Evolutionary conservation across 2,797 vertebrate genomes (phyloP).

Genomic region (Chelonia mydas): DNA sequence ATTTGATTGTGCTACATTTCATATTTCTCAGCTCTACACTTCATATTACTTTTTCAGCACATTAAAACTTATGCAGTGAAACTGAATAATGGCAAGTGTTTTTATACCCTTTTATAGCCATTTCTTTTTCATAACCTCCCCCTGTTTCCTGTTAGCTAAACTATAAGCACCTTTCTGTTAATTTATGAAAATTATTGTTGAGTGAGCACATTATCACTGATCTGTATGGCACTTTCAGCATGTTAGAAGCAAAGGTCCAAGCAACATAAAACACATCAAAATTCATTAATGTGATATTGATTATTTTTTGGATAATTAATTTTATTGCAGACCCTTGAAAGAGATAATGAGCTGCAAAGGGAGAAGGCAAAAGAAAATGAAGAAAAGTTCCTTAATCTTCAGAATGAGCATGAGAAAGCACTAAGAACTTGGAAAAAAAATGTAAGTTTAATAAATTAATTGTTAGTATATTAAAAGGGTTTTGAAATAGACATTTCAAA

Average conservation of each 20-base stretch:
- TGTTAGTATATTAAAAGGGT: conserved; percentile 63
- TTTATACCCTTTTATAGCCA: conserved; percentile 92
- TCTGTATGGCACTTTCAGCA: conserved; percentile 91
- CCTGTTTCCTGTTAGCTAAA: conserved; percentile 85
- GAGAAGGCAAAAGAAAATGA: conserved; percentile 90
- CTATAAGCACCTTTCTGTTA: conserved; percentile 93
- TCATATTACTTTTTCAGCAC: conserved; percentile 87
- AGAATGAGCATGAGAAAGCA: conserved; percentile 84
- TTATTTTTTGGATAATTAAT: conserved; percentile 98
- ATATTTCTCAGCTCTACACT: conserved; percentile 78
- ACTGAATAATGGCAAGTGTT: conserved; percentile 94
- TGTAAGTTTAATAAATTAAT: conserved; percentile 84
- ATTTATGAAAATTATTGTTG: conserved; percentile 99
- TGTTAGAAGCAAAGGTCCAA: conserved; percentile 92
- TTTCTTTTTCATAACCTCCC: conserved; percentile 88
- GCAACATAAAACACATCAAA: conserved; percentile 98
- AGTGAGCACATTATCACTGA: conserved; percentile 95
- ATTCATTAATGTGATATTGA: conserved; percentile 98
- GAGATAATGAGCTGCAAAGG: conserved; percentile 93
- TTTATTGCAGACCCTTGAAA: conserved; percentile 98
- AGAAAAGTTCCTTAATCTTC: conserved; percentile 89
- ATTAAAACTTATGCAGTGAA: conserved; percentile 90
- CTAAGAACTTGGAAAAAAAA: conserved; percentile 87
- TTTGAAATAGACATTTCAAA: conserved; percentile 68
- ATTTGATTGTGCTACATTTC: conserved; percentile 81